Conservation (phyloP, 2,888 invertebrate species). For the Pachymerium ferrugineum region DNA sequence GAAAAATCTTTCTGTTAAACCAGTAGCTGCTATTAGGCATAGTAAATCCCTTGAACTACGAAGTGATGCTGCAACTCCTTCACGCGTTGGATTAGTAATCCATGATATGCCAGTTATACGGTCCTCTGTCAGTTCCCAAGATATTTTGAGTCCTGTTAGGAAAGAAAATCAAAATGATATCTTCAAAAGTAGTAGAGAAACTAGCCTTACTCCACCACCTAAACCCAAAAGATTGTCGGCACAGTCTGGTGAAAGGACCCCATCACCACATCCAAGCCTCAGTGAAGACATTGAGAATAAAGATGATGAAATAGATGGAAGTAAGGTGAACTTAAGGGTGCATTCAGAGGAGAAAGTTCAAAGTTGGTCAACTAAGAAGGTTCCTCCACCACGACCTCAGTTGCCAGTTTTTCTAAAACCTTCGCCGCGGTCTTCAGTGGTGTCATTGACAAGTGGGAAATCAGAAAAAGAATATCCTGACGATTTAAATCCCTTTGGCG, state of each 20-base stretch:
- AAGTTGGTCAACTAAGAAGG: conserved; percentile 34
- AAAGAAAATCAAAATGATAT: neutral
- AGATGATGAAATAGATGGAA: no score
- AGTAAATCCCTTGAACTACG: neutral
- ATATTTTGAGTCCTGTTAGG: neutral
- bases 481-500: conserved; percentile 76
- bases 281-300: no score
- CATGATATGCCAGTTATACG: conserved; percentile 8
- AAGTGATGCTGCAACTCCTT: neutral
- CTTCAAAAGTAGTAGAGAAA: neutral
- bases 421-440: neutral
- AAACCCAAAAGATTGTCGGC: neutral
- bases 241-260: neutral
- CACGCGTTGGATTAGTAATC: neutral
- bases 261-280: no score
- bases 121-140: neutral
- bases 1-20: neutral
- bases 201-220: neutral
- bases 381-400: conserved; percentile 39
- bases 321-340: no score
- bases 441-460: neutral
- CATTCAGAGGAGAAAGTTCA: no score
- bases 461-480: conserved; percentile 59
- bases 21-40: neutral
- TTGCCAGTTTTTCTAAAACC: neutral